Evolutionary conservation across 2,888 invertebrate genomes (phyloP), one percentile per base, ranked within the genome.

Genomic region (Cheilosia variabilis): DNA sequence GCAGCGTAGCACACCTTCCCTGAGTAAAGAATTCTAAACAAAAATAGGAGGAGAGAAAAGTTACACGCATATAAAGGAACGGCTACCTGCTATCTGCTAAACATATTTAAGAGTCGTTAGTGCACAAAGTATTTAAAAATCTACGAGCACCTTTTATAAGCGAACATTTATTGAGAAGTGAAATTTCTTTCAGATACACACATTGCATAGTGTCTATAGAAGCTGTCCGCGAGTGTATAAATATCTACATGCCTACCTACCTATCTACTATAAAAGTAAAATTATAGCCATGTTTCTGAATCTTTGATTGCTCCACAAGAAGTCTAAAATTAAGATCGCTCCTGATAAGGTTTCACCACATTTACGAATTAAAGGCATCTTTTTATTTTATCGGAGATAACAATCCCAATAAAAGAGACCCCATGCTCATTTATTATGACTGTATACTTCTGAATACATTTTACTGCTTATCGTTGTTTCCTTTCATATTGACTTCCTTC

Each of bases 221-320:
- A 13, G 37, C 37, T 37, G 37, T 37, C 37, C 37, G 37, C 66
- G 24, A 19, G n/a, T 52, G 15, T 53, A 17, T 55, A n/a, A 7
- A 47, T 47, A 47, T 19, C 17, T 17, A 47, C 47, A 17, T 17
- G 17, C 47, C 3, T 53, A 41, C 15, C 41, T 22, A 43, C 19
- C 52, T 53, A 41, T 34, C 43, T 27, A 78, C 45, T 77, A 81
- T 76, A 87, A 73, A 82, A 82, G 65, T 77, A 88, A 91, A 90
- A 89, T 90, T 90, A 89, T 90, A 88, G 89, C 89, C 89, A 87
- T 89, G 87, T 84, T 82, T 77, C 76, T 80, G 86, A 88, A 81
- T 84, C 87, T 83, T 87, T 87, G 87, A 88, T 83, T 88, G 88
- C 88, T 87, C 87, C 87, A 82, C 88, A 87, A 88, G 88, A 88